Evolutionary conservation across 2,797 vertebrate species (phyloP).

Genomic region (Thalassophryne amazonica): DNA sequence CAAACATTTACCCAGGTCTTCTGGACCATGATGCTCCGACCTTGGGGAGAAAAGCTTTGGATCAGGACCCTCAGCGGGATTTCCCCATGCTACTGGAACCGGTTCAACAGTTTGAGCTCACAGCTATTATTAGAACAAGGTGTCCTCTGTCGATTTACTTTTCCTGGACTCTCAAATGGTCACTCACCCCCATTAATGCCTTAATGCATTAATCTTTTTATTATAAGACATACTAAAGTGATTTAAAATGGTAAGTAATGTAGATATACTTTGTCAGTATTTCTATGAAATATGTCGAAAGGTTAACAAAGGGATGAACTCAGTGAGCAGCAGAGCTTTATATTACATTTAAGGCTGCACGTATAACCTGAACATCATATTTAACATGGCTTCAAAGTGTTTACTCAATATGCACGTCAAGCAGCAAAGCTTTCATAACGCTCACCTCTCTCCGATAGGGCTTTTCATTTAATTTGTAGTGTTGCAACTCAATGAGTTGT

Average conservation of each 20-base stretch:
- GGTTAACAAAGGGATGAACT: background rate
- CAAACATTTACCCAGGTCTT: slow-evolving; percentile 73
- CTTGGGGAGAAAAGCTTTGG: slow-evolving; percentile 44
- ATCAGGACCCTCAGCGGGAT: slow-evolving; percentile 47
- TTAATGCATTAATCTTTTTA: slow-evolving; percentile 3
- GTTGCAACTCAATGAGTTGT: slow-evolving; percentile 33
- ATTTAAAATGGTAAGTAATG: too few relatives aligned
- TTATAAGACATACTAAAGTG: background rate
- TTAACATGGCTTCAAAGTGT: background rate
- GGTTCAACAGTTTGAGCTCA: slow-evolving; percentile 54
- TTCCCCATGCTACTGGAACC: slow-evolving; percentile 50
- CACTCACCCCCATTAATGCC: slow-evolving; percentile 17
- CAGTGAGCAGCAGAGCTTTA: background rate
- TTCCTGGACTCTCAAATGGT: slow-evolving; percentile 36
- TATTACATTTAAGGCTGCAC: too few relatives aligned
- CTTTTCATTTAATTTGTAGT: slow-evolving; percentile 51
- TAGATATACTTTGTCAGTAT: too few relatives aligned
- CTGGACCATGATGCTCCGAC: slow-evolving; percentile 44
- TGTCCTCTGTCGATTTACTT: slow-evolving; percentile 37
- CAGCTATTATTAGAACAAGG: slow-evolving; percentile 57
- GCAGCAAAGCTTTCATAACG: slow-evolving; percentile 4
- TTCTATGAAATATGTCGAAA: background rate
- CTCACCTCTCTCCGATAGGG: slow-evolving; percentile 26
- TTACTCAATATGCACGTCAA: slow-evolving; percentile 15
- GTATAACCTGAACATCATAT: too few relatives aligned